phyloP scores from a whole-genome alignment of 2,888 invertebrate genomes.

The Tinea pellionella region DNA sequence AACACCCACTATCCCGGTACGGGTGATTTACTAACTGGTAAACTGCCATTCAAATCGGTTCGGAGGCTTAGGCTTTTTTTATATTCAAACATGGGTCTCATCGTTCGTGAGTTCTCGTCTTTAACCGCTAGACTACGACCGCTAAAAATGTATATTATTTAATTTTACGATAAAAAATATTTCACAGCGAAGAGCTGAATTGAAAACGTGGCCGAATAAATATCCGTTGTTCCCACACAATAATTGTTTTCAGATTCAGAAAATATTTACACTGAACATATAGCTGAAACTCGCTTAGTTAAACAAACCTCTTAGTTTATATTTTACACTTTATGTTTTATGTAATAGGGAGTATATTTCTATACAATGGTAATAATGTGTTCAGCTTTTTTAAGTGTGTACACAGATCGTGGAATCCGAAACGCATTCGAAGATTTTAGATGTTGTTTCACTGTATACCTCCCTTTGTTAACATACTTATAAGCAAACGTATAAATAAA shows the following conservation, averaged over 20 bases:
- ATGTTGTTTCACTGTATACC: background rate
- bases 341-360: background rate
- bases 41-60: no score
- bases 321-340: background rate
- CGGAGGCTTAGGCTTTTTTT: no score
- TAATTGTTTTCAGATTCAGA: conserved; percentile 34
- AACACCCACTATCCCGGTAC: no score
- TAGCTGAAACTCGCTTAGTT: background rate
- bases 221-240: conserved; percentile 25
- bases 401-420: background rate
- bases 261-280: conserved; percentile 9
- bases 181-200: no score
- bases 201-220: background rate
- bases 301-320: background rate
- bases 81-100: no score
- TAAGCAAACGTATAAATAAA: no score
- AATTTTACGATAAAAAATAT: no score
- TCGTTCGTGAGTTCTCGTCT: no score
- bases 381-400: background rate
- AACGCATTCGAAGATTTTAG: background rate
- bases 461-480: no score
- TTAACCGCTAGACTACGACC: no score
- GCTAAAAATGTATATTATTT: no score
- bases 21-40: no score
- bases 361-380: background rate